Percentiles rank a stretch among this genome's conserved stretches.
Evolutionary conservation across 2,113 vertebrate genomes (phyloP).

Genomic region (Pica pica): DNA sequence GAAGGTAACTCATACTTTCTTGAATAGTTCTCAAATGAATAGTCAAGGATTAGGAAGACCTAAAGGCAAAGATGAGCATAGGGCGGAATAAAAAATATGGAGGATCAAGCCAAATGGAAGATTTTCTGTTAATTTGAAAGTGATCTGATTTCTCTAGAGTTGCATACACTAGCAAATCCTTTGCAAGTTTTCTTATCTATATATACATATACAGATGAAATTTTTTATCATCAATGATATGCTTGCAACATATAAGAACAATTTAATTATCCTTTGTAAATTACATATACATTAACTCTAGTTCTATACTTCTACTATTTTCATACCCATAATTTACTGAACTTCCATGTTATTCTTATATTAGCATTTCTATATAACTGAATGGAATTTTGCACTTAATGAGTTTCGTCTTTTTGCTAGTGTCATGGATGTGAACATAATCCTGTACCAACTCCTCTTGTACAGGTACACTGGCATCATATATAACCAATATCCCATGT

Average conservation of each 20-base stretch:
- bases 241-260: not conserved
- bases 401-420: not conserved
- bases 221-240: not conserved
- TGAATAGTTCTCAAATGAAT: not conserved
- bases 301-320: not conserved
- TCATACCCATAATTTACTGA: not conserved
- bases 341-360: not conserved
- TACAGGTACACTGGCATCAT: no score
- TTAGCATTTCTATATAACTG: not conserved
- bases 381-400: not conserved
- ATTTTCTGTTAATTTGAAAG: not conserved
- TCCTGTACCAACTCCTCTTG: not conserved
- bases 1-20: not conserved
- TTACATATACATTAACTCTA: not conserved
- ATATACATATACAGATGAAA: no score
- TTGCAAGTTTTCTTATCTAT: not conserved
- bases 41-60: not conserved
- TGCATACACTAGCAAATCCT: not conserved
- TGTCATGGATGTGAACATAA: not conserved
- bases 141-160: not conserved
- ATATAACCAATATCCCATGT: not conserved
- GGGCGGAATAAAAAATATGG: not conserved
- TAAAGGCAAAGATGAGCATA: not conserved
- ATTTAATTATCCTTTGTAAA: not conserved
- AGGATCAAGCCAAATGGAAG: not conserved